Base-by-base conservation (phyloP, 2,113 vertebrate genomes). In the Cathartes aura region DNA sequence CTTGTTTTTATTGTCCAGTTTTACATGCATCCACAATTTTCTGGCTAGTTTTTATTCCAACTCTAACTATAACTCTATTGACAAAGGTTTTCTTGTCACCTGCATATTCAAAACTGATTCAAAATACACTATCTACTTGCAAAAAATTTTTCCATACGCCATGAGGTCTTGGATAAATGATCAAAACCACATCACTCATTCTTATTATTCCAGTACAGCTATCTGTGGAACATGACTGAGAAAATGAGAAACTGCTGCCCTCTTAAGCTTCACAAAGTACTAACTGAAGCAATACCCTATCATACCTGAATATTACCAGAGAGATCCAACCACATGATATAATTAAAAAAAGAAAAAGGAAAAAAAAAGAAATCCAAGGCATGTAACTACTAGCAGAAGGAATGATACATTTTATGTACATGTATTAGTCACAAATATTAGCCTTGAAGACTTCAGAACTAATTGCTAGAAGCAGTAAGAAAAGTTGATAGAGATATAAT, bases 221-320 rank as follows among this genome's bases (percentile, higher is more conserved):
- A 42, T 67, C 29, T 14, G 42, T 32, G 17, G 17, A 82, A 86
- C 11, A 70, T 30, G 29, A 48, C 19, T 17, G 29, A 76, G 63
- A 88, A 96, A 96, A 67, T 68, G 52, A 91, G 60, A 90, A 96
- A 79, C 58, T 93, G 24, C 53, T 92, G 24, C 29, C 63, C 75
- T 86, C 53, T 88, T 62, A 89, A 90, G 72, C 62, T 73, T 81
- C 50, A 53, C 34, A 32, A 64, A 86, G 21, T 14, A 83, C 24
- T 80, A 83, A 82, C 67, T 56, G 71, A 76, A 86, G 62, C 5
- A 83, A 62, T 43, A 60, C 3, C 34, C 30, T 59, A 13, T 59
- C 30, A 63, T 43, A 82, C 6, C 14, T 56, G 34, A 82, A 40
- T 55, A 95, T 82, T 76, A 52, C 5, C 18, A 5, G 4, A 22